Base-by-base conservation (phyloP, 2,888 invertebrate genomes). In the Anaspis maculata region DNA sequence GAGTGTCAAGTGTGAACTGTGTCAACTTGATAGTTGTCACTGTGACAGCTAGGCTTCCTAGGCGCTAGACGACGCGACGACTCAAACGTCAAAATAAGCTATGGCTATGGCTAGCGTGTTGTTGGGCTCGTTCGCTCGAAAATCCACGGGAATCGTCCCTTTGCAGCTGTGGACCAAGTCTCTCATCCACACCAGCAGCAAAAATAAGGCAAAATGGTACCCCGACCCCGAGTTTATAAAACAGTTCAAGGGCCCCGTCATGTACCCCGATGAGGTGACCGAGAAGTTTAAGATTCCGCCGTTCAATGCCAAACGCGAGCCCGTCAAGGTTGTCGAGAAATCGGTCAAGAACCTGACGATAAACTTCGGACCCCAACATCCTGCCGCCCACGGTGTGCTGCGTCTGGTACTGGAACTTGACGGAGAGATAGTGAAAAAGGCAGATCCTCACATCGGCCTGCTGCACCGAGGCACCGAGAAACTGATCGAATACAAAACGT, bases 331-430 rank as follows among this genome's bases (percentile, higher is more conserved):
- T 13, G 23, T 11, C 6, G 48, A 51, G 30, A 37, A 24, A 14
- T 45, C 33, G 24, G 31, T 55, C 7, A 39, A 47, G 37, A 59
- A 53, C 36, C 47, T 56, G 42, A 25, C 48, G 1, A 29, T 90
- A 9, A 92, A 92, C 61, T 90, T 90, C 62, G 91, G 91, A 0
- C 91, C 91, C 0, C 83, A 83, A 46, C 91, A 91, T 69, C 91
- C 91, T 2, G 88, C 91, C 2, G 91, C 91, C 23, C 91, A 92
- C 57, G 91, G 91, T 4, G 90, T 90, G 21, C 67, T 91, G 13
- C 73, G 90, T 29, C 67, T 91, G 28, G 77, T 92, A 5, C 61
- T 88, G 13, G 79, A 85, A 52, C 61, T 92, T 27, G 85, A 89
- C 42, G 89, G 87, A 25, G 90, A 92, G 74, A 75, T 76, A 3